Base-by-base conservation (phyloP, 2,113 vertebrate species). In the Otolemur garnettii region DNA sequence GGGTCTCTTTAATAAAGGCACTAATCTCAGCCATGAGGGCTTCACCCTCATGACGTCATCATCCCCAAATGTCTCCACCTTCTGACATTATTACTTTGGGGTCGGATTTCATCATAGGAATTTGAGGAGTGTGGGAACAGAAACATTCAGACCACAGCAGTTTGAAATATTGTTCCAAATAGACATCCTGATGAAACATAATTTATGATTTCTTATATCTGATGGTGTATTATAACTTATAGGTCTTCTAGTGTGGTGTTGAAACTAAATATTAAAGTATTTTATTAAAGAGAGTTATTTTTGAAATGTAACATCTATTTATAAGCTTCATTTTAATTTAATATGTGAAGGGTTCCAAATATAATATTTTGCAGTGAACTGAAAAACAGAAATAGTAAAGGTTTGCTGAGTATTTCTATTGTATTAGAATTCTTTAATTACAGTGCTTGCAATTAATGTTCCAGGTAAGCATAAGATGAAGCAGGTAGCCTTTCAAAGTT, bases 401-500 rank as follows among this genome's bases (percentile, higher is more conserved):
- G 11, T 30, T 64, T 35, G 19, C 71, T 2, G n/a, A 72, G 35
- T 5, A 55, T 57, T 57, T 66, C 77, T 42, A 0, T 14, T 60
- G 8, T 7, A 18, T 42, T 15, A 13, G 85, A 42, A 53, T 24
- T 9, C 22, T n/a, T 4, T 53, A 71, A 35, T 60, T 30, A 22
- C 18, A 4, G 11, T 2, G 5, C 10, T 81, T 28, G 21, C 17
- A 7, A 0, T 33, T 38, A 14, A 12, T 55, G 38, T 0, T 62
- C 42, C n/a, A 17, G 1, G 0, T 60, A 15, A 21, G 17, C 3
- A 33, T 24, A 35, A 66, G 30, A 7, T 0, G 28, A 42, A 24
- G 21, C 86, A 28, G 38, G 15, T 33, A 42, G n/a, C 1, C 33
- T 71, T 84, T 42, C 42, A 13, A 21, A 10, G 21, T 64, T 0